phyloP scores from a whole-genome alignment of 2,888 invertebrate species.

The Schrankia costaestrigalis region DNA sequence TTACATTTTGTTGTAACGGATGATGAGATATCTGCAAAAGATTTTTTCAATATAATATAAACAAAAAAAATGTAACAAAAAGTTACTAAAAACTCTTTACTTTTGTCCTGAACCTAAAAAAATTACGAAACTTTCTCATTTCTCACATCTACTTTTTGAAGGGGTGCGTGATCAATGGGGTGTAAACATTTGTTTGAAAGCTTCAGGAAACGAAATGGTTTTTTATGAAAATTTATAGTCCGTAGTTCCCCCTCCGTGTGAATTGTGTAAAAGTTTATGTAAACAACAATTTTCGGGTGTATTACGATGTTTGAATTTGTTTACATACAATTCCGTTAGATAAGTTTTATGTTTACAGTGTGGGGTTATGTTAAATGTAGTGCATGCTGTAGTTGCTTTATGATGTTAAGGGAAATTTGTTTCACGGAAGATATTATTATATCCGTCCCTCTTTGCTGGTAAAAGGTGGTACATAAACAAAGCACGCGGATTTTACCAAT shows the following conservation, averaged over 20 bases:
- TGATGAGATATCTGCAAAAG: too few species aligned
- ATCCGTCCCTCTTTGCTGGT: too few species aligned
- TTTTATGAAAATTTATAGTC: constrained; percentile 44
- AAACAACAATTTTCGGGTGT: constrained; percentile 23
- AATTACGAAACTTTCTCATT: constrained; percentile 18
- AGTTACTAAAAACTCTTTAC: constrained; percentile 1
- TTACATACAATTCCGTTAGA: constrained; percentile 22
- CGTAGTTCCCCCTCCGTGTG: constrained; percentile 22
- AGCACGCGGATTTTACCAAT: too few species aligned
- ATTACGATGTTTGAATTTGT: constrained; percentile 22
- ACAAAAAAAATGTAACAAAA: background rate
- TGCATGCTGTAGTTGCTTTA: too few species aligned
- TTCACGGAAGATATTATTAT: too few species aligned
- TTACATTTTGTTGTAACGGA: too few species aligned
- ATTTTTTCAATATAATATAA: background rate
- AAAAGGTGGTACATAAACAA: too few species aligned
- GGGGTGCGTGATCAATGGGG: constrained; percentile 40
- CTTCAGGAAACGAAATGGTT: constrained; percentile 26
- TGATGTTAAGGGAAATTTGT: too few species aligned
- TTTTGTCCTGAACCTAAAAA: constrained; percentile 6
- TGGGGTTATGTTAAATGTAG: constrained; percentile 1
- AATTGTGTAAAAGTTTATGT: constrained; percentile 31
- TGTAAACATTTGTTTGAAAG: constrained; percentile 44
- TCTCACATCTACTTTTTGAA: constrained; percentile 23
- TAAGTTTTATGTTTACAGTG: constrained; percentile 7